Evolutionary conservation across 1,140 invertebrate species (phyloP).

Genomic region (Episyrphus balteatus): DNA sequence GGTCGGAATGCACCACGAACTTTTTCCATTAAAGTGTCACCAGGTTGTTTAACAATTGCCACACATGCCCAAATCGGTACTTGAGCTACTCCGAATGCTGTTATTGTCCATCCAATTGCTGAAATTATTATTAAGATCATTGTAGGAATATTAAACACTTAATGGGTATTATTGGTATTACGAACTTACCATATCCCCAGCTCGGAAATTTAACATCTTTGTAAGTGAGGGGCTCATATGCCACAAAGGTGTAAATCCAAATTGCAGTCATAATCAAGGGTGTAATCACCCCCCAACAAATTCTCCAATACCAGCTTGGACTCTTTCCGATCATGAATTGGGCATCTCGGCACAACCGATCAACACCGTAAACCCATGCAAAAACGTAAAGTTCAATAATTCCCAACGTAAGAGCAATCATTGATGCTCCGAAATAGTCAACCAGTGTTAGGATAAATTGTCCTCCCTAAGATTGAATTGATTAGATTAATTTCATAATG

Average conservation of each 20-base stretch:
- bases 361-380: conserved; percentile 59
- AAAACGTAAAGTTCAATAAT: conserved; percentile 52
- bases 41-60: conserved; percentile 37
- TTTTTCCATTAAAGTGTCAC: conserved; percentile 32
- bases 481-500: neutral
- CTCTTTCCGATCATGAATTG: conserved; percentile 61
- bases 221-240: conserved; percentile 42
- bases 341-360: conserved; percentile 49
- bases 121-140: conserved; percentile 1
- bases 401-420: conserved; percentile 56
- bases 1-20: conserved; percentile 38
- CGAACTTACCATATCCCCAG: conserved; percentile 38
- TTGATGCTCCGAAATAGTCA: conserved; percentile 65
- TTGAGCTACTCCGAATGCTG: conserved; percentile 43
- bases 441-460: conserved; percentile 66
- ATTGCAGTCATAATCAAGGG: conserved; percentile 58
- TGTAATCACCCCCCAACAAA: conserved; percentile 69
- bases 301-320: conserved; percentile 64
- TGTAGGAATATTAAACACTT: neutral
- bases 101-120: conserved; percentile 46
- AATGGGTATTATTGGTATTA: neutral
- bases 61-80: conserved; percentile 46
- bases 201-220: conserved; percentile 37
- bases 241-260: conserved; percentile 50
- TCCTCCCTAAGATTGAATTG: conserved; percentile 50